Evolutionary conservation across 2,113 vertebrate genomes (phyloP).

Genomic region (Xenus cinereus): DNA sequence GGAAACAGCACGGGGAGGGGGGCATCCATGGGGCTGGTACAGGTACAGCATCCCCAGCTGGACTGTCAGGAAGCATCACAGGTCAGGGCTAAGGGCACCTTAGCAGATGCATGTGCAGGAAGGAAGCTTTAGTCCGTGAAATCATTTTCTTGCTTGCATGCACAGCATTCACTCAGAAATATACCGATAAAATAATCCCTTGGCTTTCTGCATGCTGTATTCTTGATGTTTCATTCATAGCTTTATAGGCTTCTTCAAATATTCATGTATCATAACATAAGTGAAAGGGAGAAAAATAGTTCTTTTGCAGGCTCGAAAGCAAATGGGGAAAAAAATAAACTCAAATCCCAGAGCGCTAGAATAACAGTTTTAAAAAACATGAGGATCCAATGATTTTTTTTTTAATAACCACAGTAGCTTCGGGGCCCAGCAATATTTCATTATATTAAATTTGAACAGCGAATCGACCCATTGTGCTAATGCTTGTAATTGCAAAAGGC

Average conservation of each 20-base stretch:
- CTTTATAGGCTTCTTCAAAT: conserved; percentile 59
- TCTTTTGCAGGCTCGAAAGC: conserved; percentile 49
- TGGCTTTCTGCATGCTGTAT: conserved; percentile 1
- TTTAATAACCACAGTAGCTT: conserved; percentile 13
- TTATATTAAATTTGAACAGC: conserved; percentile 4
- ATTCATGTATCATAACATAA: conserved; percentile 65
- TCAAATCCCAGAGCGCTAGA: conserved; percentile 34
- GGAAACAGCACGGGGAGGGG: background rate
- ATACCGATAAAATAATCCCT: conserved; percentile 42
- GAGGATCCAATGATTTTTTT: background rate
- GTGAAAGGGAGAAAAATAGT: conserved; percentile 65
- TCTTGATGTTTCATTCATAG: conserved; percentile 55
- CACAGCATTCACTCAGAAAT: conserved; percentile 49
- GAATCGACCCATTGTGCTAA: background rate
- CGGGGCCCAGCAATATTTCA: background rate
- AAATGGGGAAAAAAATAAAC: conserved; percentile 41
- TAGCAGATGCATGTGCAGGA: conserved; percentile 11
- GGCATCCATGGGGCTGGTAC: background rate
- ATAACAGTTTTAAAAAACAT: conserved; percentile 19
- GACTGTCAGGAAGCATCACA: background rate
- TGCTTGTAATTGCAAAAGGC: conserved; percentile 15
- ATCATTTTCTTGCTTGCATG: conserved; percentile 64
- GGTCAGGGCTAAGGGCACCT: conserved; percentile 28
- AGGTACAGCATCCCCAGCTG: background rate
- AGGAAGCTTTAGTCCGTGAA: conserved; percentile 46